These are phyloP conservation scores for Drosophila dunni DNA, from an alignment of 1,140 invertebrate genomes.

Conservation along the genomic window DNA sequence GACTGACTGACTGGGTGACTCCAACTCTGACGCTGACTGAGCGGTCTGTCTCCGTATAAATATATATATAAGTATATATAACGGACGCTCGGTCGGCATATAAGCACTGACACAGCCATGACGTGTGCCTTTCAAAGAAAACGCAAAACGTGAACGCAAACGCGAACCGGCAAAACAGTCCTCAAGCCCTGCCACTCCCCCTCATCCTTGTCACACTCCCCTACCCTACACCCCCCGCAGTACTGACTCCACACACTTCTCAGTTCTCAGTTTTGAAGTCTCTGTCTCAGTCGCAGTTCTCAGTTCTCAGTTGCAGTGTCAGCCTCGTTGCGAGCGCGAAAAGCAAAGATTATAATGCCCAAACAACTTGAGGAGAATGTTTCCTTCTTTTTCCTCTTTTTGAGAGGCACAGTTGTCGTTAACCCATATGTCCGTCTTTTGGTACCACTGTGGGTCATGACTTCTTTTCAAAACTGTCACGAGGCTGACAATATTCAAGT, in stretches of 20 bases:
- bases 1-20: constrained; percentile 32
- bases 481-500: no score
- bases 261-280: constrained; percentile 2
- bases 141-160: constrained; percentile 53
- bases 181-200: constrained; percentile 27
- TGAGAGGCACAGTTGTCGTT: constrained; percentile 42
- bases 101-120: constrained; percentile 76
- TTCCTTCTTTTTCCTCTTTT: constrained; percentile 2
- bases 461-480: no score
- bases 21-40: constrained; percentile 48
- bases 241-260: neutral
- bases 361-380: constrained; percentile 54
- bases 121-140: constrained; percentile 78
- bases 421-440: constrained; percentile 38
- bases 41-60: constrained; percentile 68
- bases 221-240: neutral
- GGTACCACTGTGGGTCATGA: neutral
- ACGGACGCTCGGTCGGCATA: constrained; percentile 68
- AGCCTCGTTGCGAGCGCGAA: constrained; percentile 39
- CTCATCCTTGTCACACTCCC: constrained; percentile 5
- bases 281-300: constrained; percentile 4
- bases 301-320: constrained; percentile 34
- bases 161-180: constrained; percentile 45
- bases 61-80: constrained; percentile 32
- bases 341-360: constrained; percentile 64